Evolutionary conservation across 2,113 vertebrate species (phyloP).

Genomic region (Piliocolobus tephrosceles): DNA sequence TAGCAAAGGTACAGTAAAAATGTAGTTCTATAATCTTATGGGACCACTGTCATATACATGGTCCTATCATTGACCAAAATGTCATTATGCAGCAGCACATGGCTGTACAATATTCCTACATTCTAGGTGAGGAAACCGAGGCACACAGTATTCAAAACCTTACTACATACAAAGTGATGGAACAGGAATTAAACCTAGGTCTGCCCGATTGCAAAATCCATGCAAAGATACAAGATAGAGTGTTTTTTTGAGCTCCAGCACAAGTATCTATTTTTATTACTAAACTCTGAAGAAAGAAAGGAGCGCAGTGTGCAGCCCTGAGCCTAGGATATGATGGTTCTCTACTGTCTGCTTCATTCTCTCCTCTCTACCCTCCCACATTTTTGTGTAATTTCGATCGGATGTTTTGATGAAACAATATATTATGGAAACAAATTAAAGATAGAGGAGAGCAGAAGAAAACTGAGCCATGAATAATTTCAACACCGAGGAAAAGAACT

Average conservation of each 20-base stretch:
- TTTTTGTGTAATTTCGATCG: conserved; percentile 6
- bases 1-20: background rate
- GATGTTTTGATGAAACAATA: background rate
- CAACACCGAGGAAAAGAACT: background rate
- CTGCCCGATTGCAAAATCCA: background rate
- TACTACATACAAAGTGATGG: background rate
- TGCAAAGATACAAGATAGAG: background rate
- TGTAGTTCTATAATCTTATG: background rate
- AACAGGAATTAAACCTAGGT: background rate
- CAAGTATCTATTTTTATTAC: background rate
- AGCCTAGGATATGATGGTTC: background rate
- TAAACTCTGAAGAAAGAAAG: background rate
- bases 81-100: background rate
- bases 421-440: background rate
- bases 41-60: background rate
- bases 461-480: conserved; percentile 21
- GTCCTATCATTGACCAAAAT: background rate
- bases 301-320: background rate
- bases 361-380: background rate
- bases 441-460: background rate
- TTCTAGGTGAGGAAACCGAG: background rate
- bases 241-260: background rate
- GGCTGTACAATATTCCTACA: background rate
- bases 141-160: background rate
- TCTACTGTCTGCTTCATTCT: background rate